These are phyloP conservation scores for Centropus unirufus DNA, from an alignment of 2,113 vertebrate genomes.

Conservation along the genomic window DNA sequence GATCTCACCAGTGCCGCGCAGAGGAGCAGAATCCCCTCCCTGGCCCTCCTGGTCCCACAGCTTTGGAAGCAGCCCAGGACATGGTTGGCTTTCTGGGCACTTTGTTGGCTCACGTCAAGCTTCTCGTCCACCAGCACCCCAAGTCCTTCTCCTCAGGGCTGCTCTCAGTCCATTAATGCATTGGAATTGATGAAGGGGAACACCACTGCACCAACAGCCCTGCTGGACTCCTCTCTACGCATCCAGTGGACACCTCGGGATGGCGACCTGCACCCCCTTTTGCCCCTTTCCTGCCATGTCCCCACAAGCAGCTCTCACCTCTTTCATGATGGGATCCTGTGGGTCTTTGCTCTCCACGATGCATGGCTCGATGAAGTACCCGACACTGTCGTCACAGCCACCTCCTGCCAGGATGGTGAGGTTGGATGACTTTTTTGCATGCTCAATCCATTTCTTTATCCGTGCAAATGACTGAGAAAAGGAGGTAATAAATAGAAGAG, in stretches of 20 bases:
- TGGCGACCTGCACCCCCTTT: fast-evolving
- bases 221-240: fast-evolving
- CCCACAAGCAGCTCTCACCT: conserved; percentile 73
- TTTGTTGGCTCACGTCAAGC: no score
- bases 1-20: no score
- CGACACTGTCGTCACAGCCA: conserved; percentile 80
- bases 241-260: fast-evolving
- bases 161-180: no score
- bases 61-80: no score
- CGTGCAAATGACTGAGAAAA: conserved; percentile 84
- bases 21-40: no score
- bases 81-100: no score
- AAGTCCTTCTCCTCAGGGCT: no score
- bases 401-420: conserved; percentile 90
- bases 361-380: conserved; percentile 91
- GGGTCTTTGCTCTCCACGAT: conserved; percentile 90
- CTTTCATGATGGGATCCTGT: conserved; percentile 88
- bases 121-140: no score
- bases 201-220: not conserved
- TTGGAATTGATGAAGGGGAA: not conserved
- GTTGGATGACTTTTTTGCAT: conserved; percentile 79
- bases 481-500: not conserved
- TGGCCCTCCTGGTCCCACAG: no score
- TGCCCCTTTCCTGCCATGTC: not conserved
- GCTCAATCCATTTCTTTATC: conserved; percentile 86